Base-by-base conservation (phyloP, 2,797 vertebrate genomes). In the Chelonia mydas region DNA sequence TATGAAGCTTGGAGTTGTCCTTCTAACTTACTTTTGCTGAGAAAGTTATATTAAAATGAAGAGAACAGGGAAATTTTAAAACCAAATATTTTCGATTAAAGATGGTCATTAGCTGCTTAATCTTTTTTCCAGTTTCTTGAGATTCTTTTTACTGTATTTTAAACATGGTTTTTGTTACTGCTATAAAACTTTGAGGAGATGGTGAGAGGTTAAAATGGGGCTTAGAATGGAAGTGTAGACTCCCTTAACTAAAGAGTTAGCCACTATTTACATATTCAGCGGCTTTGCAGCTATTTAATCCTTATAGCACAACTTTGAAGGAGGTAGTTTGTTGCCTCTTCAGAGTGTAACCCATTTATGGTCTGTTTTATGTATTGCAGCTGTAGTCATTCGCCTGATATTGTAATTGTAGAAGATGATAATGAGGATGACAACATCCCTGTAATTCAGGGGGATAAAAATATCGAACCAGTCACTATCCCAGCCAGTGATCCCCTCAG, bases 401-500 rank as follows among this genome's bases (percentile, higher is more conserved):
- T 98, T 95, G 98, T 98, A 86, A 98, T 98, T 92, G 98, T 98
- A 93, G 98, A 98, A 95, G 98, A 98, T 87, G 98, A 98, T 95
- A 98, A 98, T 0, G 98, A 98, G 85, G 98, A 98, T 82, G 98
- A 98, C 47, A 98, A 98, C 15, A 91, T 95, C 21, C 97, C 98
- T 92, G 98, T 98, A 83, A 97, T 98, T 97, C 98, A 98, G 91
- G 97, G 94, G 74, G 98, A 98, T 84, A 97, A 96, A 92, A 97
- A 49, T 89, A 74, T 89, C 11, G 97, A 98, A 68, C 78, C 94
- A 11, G 74, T 93, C 84, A 77, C 95, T 80, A 91, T 98, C 90
- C 84, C 97, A 84, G 86, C 91, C 87, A 91, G 89, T 61, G 97
- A 98, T 82, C 88, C 97, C 21, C 92, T 97, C 3, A 96, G 94